Conservation (phyloP, 1,140 invertebrate genomes). For the Temnothorax longispinosus region DNA sequence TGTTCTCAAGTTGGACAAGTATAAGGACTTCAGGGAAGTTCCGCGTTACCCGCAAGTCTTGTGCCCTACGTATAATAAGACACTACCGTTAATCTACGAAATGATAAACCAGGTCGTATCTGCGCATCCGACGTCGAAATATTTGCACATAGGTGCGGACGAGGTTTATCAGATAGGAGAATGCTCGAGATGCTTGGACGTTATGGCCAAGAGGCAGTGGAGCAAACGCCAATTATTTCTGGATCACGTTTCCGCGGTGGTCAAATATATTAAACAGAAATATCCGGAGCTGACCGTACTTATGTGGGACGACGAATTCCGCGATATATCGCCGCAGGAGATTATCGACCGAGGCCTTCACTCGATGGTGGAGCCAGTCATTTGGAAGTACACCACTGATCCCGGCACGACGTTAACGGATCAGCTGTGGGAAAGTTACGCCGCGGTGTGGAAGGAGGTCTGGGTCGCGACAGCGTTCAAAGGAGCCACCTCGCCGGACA, state of each 20-base stretch:
- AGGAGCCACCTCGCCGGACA: conserved; percentile 93
- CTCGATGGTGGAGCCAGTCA: conserved; percentile 92
- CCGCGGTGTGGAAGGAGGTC: conserved; percentile 92
- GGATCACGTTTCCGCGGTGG: conserved; percentile 89
- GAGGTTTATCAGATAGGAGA: conserved; percentile 94
- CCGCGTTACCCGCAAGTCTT: conserved; percentile 91
- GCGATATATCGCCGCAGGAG: conserved; percentile 89
- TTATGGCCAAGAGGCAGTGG: conserved; percentile 84
- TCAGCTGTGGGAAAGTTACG: conserved; percentile 92
- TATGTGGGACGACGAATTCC: conserved; percentile 98
- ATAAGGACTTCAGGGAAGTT: conserved; percentile 91
- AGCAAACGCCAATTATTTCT: conserved; percentile 89
- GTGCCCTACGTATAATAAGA: conserved; percentile 92
- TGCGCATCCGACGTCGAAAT: conserved; percentile 87
- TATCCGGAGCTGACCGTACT: conserved; percentile 90
- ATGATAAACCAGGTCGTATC: conserved; percentile 94
- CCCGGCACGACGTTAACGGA: conserved; percentile 87
- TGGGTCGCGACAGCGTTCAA: conserved; percentile 97
- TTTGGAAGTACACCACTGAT: conserved; percentile 91
- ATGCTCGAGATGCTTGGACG: conserved; percentile 90
- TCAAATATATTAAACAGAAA: conserved; percentile 87
- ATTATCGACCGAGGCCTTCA: conserved; percentile 89
- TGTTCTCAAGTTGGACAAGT: conserved; percentile 92
- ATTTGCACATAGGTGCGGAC: conserved; percentile 93
- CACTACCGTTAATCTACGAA: conserved; percentile 89